Evolutionary conservation across 2,113 vertebrate species (phyloP).

Genomic region (Ardeotis arabs): DNA sequence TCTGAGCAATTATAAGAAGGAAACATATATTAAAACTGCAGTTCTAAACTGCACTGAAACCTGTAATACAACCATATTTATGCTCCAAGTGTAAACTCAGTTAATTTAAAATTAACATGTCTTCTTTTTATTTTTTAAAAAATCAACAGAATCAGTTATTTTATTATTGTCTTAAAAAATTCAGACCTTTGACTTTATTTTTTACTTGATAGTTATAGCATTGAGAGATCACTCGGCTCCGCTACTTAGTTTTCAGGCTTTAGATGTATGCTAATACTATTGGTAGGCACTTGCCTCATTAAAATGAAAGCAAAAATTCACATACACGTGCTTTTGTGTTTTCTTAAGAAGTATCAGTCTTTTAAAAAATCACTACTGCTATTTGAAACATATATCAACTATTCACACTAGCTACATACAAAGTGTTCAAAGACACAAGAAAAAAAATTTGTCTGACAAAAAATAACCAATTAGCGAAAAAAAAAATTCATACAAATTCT

Average conservation of each 20-base stretch:
- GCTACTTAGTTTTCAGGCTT: not conserved
- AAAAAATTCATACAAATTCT: not conserved
- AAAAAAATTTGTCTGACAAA: not conserved
- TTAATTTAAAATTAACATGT: not conserved
- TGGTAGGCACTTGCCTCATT: not conserved
- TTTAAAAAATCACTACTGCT: not conserved
- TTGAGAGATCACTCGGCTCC: not conserved
- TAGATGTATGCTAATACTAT: not conserved
- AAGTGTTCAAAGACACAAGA: not conserved
- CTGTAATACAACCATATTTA: not conserved
- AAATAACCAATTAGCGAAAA: not conserved
- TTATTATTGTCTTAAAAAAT: not conserved
- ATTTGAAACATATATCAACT: not conserved
- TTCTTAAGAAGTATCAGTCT: not conserved
- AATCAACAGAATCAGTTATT: not conserved
- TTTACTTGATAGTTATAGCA: not conserved
- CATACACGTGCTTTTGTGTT: not conserved
- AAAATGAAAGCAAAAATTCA: not conserved
- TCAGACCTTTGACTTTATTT: not conserved
- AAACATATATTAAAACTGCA: not conserved
- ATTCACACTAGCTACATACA: not conserved
- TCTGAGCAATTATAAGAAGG: not conserved
- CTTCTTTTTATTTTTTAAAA: not conserved
- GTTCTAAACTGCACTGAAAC: not conserved
- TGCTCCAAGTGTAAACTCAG: not conserved